phyloP scores from a whole-genome alignment of 2,797 vertebrate species.

The Lepilemur ruficaudatus region DNA sequence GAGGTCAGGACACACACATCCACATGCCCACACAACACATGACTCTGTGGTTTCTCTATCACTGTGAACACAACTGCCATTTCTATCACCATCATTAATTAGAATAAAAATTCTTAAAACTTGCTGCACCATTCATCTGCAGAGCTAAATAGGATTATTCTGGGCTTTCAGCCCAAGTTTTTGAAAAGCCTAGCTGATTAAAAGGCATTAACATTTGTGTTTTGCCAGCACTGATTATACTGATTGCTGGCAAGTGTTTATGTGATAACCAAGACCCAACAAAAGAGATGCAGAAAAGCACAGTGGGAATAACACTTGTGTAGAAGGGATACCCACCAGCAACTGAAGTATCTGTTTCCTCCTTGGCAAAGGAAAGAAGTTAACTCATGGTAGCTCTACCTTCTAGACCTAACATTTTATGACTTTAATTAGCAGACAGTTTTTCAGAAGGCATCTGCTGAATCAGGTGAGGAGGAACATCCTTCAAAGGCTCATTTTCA shows the following conservation, averaged over 20 bases:
- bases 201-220: slow-evolving; percentile 62
- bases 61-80: slow-evolving; percentile 25
- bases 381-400: not conserved
- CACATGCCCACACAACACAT: slow-evolving; percentile 27
- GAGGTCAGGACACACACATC: slow-evolving; percentile 32
- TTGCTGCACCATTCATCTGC: slow-evolving; percentile 42
- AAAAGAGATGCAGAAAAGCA: slow-evolving; percentile 38
- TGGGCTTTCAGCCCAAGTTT: slow-evolving; percentile 48
- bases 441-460: not conserved
- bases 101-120: slow-evolving; percentile 61
- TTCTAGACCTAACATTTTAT: not conserved
- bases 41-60: slow-evolving; percentile 58
- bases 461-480: not conserved
- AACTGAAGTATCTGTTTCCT: not conserved
- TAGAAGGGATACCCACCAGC: not conserved
- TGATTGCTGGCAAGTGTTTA: slow-evolving; percentile 34
- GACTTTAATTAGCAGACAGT: not conserved
- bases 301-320: not conserved
- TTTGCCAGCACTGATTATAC: slow-evolving; percentile 62
- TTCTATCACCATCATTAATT: slow-evolving; percentile 49
- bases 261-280: not conserved
- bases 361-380: not conserved
- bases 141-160: slow-evolving; percentile 62
- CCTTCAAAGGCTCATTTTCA: not conserved
- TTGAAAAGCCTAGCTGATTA: slow-evolving; percentile 55